Base-by-base conservation (phyloP, 2,113 vertebrate species). In the Oncorhynchus tshawytscha region DNA sequence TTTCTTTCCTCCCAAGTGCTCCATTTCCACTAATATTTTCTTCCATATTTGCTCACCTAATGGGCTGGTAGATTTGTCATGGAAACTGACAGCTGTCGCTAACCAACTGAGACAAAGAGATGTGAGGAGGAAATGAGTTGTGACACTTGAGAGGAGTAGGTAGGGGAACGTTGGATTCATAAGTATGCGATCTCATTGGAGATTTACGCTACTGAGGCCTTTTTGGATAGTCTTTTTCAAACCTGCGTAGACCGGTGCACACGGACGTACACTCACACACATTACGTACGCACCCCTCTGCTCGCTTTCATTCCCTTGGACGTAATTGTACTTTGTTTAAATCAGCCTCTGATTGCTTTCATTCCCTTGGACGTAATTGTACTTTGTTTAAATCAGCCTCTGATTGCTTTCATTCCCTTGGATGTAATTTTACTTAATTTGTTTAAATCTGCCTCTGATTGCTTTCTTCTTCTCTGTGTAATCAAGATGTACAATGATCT, bases 1-100 rank as follows among this genome's bases (percentile, higher is more conserved):
- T 79, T 82, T 85, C 76, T 51, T 31, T 71, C 62, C 73, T 84
- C 68, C 66, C 66, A 22, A 64, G 25, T 2, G 22, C 82, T 79
- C 45, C 73, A 77, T 84, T 82, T 80, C 62, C 31, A 24, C 71
- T 73, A 0, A 62, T 82, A 77, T 75, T 16, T 74, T 72, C 64
- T 8, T 18, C 65, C n/a, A 31, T 49, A 4, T 48, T 71, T 45
- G 69, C 31, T 22, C 69, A 49, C 69, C 45, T 70, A 70, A 49
- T 70, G 51, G 70, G 8, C 1, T 18, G 8, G 7, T 49, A 24
- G 69, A 60, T 62, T 9, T 9, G 8, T 16, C 59, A 62, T 62
- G 59, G 59, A 62, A 62, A 62, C 59, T 9, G 59, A 62, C 6
- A 62, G 20, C n/a, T 1, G 59, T 22, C 8, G 6, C 59, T 60